These are phyloP conservation scores for Ellobius talpinus DNA, from an alignment of 2,113 vertebrate species.

Conservation along the genomic window DNA sequence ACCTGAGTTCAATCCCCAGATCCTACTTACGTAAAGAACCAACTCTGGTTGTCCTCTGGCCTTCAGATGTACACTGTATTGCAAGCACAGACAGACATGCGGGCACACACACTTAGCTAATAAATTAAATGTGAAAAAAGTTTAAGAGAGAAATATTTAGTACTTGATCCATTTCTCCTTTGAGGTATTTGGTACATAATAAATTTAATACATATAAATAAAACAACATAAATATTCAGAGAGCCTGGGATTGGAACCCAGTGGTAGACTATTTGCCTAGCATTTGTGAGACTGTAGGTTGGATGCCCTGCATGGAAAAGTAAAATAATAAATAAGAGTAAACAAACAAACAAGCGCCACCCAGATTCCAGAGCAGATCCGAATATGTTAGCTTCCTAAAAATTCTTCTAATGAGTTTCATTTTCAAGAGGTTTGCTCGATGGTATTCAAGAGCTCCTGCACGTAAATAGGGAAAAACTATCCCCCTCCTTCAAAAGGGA, in stretches of 20 bases:
- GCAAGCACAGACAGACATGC: background rate
- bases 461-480: background rate
- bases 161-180: background rate
- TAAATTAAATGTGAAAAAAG: background rate
- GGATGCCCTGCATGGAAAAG: background rate
- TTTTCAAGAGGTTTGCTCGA: background rate
- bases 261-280: background rate
- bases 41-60: background rate
- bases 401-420: background rate
- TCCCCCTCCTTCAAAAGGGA: background rate
- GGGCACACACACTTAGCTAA: background rate
- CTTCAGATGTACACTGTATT: background rate
- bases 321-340: background rate
- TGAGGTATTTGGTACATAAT: background rate
- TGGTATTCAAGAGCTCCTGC: background rate
- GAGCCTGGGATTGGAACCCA: background rate
- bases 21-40: background rate
- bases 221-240: background rate
- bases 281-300: background rate
- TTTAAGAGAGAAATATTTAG: background rate
- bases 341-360: background rate
- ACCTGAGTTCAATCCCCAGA: background rate
- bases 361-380: background rate
- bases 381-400: too few species aligned
- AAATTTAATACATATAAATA: background rate